Base-by-base conservation (phyloP, 2,888 invertebrate genomes). In the Acronicta aceris region DNA sequence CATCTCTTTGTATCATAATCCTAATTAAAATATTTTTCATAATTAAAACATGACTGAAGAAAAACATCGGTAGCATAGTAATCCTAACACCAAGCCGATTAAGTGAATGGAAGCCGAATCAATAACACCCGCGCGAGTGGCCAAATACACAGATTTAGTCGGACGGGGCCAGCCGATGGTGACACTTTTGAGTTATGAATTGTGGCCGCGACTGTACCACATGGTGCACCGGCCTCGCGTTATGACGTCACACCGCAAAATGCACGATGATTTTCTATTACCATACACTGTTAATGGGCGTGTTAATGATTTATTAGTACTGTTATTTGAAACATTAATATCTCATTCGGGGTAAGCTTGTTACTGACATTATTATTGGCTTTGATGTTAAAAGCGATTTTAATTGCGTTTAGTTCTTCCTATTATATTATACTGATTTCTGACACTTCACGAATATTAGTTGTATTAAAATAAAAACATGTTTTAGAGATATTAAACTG, bases 171-270 rank as follows among this genome's bases (percentile, higher is more conserved):
- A 48, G 58, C 52, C 33, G 41, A 49, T 45, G 41, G 33, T 56
- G 65, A 59, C 65, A 65, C 36, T 59, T 71, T 59, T 60, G 58
- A 60, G 36, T 50, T 65, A 60, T 59, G 55, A 58, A 25, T 58
- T 54, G 46, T 15, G 36, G 27, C 33, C 13, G 30, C 25, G 9
- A 45, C 30, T 57, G 42, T 52, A 59, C 48, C 47, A 16, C 25
- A 36, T 33, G 38, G 5, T 48, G 51, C 42, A 54, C 12, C 43
- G 40, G 27, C 48, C 51, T 62, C 48, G 43, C 16, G 17, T 3
- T 27, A 30, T 60, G 53, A 60, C 60, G 57, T 60, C 60, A 61
- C 30, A 36, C 45, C 45, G 13, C 36, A 38, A 50, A 48, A 50
- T 17, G 21, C 21, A 10, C 30, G 49, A 38, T 33, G 45, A 52